A percentile compares a stretch with the other conserved stretches of the same genome.
Conservation (phyloP, 2,797 vertebrate species). For the Poecilia gillii region DNA sequence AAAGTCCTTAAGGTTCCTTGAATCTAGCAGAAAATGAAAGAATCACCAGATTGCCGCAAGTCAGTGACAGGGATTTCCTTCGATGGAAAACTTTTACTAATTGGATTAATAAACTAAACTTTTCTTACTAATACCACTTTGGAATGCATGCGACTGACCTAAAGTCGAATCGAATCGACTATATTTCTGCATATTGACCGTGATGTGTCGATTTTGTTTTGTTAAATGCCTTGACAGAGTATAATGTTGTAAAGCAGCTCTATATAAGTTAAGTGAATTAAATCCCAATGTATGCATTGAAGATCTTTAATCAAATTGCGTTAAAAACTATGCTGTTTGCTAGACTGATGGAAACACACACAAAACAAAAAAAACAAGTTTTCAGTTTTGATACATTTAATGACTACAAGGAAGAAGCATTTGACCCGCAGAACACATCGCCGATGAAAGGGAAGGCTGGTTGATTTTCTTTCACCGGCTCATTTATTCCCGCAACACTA, state of each 20-base stretch:
- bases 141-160: background rate
- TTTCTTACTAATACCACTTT: background rate
- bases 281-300: background rate
- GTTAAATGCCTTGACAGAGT: background rate
- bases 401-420: background rate
- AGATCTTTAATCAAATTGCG: background rate
- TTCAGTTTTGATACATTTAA: background rate
- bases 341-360: background rate
- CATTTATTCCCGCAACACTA: background rate
- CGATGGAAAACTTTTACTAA: background rate
- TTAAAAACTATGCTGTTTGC: background rate
- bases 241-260: background rate
- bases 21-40: background rate
- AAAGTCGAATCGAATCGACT: background rate
- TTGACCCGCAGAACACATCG: background rate
- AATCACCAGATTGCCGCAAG: background rate
- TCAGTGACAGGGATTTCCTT: background rate
- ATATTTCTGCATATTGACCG: background rate
- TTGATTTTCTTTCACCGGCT: background rate
- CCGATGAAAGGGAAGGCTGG: background rate
- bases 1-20: background rate
- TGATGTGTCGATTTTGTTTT: background rate
- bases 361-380: background rate
- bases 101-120: background rate
- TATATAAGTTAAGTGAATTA: background rate